Conservation (phyloP, 2,113 vertebrate species). For the Marmota flaviventris region DNA sequence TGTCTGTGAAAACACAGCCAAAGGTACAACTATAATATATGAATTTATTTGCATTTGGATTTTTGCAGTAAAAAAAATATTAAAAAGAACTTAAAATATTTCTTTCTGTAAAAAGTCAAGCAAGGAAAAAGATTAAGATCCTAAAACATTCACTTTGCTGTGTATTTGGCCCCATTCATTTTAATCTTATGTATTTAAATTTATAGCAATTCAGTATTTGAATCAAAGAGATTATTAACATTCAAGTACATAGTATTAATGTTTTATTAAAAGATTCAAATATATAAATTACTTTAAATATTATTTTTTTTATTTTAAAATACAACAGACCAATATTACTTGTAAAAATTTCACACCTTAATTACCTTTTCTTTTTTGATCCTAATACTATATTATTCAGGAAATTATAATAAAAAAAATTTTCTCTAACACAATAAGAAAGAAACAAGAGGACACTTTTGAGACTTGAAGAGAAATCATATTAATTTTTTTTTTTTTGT, state of each 20-base stretch:
- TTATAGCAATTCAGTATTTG: not conserved
- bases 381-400: not conserved
- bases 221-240: not conserved
- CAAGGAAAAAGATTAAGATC: not conserved
- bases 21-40: not conserved
- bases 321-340: not conserved
- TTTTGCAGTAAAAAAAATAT: not conserved
- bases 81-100: not conserved
- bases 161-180: not conserved
- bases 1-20: not conserved
- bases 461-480: not conserved
- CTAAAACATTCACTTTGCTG: not conserved
- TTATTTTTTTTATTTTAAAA: not conserved
- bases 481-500: not conserved
- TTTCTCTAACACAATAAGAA: not conserved
- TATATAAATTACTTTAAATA: not conserved
- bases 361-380: not conserved
- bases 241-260: not conserved
- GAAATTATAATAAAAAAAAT: not conserved
- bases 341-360: not conserved
- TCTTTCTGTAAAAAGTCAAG: not conserved
- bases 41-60: not conserved
- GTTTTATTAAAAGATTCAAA: not conserved
- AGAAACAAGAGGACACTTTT: not conserved
- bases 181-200: conserved; percentile 22